phyloP scores from a whole-genome alignment of 2,797 vertebrate species.

The Coracias cyanogaster region DNA sequence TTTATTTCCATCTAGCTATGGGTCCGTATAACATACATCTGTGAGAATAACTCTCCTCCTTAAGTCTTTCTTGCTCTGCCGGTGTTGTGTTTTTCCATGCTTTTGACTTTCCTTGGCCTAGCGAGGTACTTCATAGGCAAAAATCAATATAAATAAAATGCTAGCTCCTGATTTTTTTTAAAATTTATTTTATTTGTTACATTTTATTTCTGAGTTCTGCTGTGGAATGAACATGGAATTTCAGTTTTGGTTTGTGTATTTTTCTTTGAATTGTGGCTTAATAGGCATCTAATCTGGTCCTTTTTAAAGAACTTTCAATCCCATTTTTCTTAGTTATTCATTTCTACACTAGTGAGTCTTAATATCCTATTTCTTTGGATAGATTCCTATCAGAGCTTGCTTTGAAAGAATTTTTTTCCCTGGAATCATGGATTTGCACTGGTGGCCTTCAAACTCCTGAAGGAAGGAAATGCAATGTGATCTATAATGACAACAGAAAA shows the following conservation, averaged over 20 bases:
- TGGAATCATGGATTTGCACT: neutral
- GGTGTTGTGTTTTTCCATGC: neutral
- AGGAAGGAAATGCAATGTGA: neutral
- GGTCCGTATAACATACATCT: neutral
- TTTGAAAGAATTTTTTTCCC: neutral
- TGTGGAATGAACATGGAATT: neutral
- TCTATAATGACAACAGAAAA: neutral
- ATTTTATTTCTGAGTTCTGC: neutral
- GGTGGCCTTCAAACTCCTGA: neutral
- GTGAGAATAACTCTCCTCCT: neutral
- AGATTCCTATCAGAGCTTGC: neutral
- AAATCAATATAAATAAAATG: neutral
- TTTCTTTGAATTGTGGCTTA: neutral
- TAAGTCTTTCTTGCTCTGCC: neutral
- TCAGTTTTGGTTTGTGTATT: neutral
- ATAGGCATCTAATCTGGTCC: neutral
- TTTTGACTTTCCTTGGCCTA: neutral
- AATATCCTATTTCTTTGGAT: neutral
- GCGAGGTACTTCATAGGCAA: neutral
- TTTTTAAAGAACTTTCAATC: neutral
- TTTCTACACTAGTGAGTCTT: neutral
- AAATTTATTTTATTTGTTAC: neutral
- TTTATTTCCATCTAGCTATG: neutral
- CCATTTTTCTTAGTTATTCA: neutral
- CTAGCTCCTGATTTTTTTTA: neutral